Evolutionary conservation across 1,140 invertebrate genomes (phyloP), one percentile per base, ranked within the genome.

Genomic region (Charaxes varanes): DNA sequence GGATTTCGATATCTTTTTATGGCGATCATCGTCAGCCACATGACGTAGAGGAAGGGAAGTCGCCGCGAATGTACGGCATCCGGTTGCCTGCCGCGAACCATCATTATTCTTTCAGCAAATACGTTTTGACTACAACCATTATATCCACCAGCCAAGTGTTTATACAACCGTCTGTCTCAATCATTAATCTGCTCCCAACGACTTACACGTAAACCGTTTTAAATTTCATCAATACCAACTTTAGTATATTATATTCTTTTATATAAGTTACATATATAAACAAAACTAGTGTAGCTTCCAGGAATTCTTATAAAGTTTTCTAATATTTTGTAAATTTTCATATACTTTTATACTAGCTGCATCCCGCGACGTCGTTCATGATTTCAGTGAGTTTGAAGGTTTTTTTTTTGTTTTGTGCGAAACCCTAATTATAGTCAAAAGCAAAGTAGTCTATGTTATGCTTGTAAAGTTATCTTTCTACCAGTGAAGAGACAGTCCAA

Each of bases 21-120:
- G 28, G 15, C 35, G 28, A 49, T 46, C 34, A 49, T 38, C n/a
- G 33, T 50, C 31, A 49, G 16, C 55, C 66, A 70, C 53, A 61
- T 64, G 67, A 64, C 62, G 51, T 45, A 40, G 40, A 57, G 76
- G 72, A 80, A 69, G 72, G 64, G 37, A 49, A 54, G 41, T 64
- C 53, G 52, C 67, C 68, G 65, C 70, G 61, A 72, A 79, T 72
- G 70, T 62, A 52, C 15, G 33, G 52, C 62, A 64, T 73, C 71
- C 67, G 63, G 60, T 54, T 50, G 26, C 48, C 62, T 66, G 57
- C 61, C 45, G 70, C 56, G 60, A 66, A 62, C 53, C 50, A 55
- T 64, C 72, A 80, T 80, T 78, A 80, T 69, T 80, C 76, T 76
- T 73, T 73, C 63, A 71, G 76, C 71, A 76, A 80, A 76, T 69